Percentiles rank a stretch among this genome's conserved stretches.
Evolutionary conservation across 2,888 invertebrate genomes (phyloP).

Genomic region (Chromoteleia sp.): DNA sequence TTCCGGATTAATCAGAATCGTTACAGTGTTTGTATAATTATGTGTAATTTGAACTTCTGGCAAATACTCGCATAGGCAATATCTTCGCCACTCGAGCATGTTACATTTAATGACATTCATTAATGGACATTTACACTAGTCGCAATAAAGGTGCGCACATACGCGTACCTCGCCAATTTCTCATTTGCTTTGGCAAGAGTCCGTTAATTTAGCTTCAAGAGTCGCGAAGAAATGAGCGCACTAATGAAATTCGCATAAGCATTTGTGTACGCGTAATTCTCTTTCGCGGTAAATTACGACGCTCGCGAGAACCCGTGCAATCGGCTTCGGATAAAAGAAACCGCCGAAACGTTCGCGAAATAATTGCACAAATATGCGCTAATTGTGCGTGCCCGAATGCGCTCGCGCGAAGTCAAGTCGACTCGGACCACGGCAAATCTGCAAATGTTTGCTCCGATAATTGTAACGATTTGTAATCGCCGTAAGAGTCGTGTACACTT

Average conservation of each 20-base stretch:
- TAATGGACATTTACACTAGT: constrained; percentile 82
- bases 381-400: background rate
- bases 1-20: constrained; percentile 79
- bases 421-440: background rate
- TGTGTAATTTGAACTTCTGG: constrained; percentile 77
- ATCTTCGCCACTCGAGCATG: constrained; percentile 77
- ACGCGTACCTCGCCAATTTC: constrained; percentile 73
- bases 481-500: no score
- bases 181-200: constrained; percentile 71
- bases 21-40: constrained; percentile 82
- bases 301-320: constrained; percentile 45
- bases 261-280: constrained; percentile 64
- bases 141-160: constrained; percentile 79
- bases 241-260: constrained; percentile 71
- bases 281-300: constrained; percentile 63
- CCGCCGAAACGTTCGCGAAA: constrained; percentile 38
- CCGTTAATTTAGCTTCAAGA: constrained; percentile 71
- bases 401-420: constrained; percentile 17
- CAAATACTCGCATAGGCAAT: constrained; percentile 70
- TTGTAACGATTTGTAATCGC: no score
- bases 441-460: constrained; percentile 12
- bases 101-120: constrained; percentile 82
- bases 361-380: constrained; percentile 40
- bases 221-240: constrained; percentile 70
- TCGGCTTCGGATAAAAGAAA: constrained; percentile 52